Evolutionary conservation across 2,797 vertebrate genomes (phyloP), one percentile per base, ranked within the genome.

Genomic region (Megaceryle alcyon): DNA sequence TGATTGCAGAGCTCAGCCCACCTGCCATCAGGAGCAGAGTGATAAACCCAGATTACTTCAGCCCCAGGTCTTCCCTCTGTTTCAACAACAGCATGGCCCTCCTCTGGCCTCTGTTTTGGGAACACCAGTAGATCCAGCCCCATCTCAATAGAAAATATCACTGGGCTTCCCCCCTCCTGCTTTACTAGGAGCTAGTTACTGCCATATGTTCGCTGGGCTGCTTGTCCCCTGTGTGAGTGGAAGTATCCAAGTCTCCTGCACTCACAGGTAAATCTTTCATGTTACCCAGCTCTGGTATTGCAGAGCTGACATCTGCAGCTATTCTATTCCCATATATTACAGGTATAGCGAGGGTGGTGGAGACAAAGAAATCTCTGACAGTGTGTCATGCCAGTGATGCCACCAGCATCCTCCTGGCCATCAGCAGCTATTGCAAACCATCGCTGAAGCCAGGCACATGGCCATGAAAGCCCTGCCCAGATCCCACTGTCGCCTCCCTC

Each of bases 321-420:
- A 25, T 68, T 31, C 51, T 53, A 11, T 41, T 53, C 26, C 21
- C 12, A 20, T 28, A 2, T 14, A 19, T 59, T 68, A 16, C 33
- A 69, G 33, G 53, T 53, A 31, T 6, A 77, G 25, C 1, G 2
- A 91, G 31, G 16, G 8, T 61, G 41, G 25, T 0, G 0, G 56
- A 21, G 48, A 69, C 12, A 18, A 53, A 57, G 25, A 66, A 44
- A 29, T 54, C 25, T 77, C 46, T 73, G 20, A 21, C 44, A 51
- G 35, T 37, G 79, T 77, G 28, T n/a, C 26, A 44, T 11, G 23
- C 35, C 56, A 82, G 5, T 4, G 2, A 46, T 69, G 17, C 16
- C 23, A 10, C n/a, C 3, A 3, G 28, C 48, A 43, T 57, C 63
- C 37, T 82, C 68, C 41, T 75, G 86, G 66, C 49, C 39, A 19